These are phyloP conservation scores for Xyliphius kryptos DNA, from an alignment of 2,113 vertebrate species.

Conservation along the genomic window DNA sequence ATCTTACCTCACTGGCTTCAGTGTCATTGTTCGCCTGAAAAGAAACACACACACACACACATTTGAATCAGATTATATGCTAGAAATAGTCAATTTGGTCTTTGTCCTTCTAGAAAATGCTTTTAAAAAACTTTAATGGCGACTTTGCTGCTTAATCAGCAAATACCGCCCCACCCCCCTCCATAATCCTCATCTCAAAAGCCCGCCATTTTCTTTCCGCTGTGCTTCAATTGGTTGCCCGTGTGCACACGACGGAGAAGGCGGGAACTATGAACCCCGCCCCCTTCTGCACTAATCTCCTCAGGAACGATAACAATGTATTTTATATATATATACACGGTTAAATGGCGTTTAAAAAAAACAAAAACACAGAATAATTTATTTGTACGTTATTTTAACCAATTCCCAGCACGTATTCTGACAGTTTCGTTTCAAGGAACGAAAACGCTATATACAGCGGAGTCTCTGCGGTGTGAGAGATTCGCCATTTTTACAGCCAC, in stretches of 20 bases:
- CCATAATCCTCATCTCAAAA: slow-evolving; percentile 11
- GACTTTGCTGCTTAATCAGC: neutral
- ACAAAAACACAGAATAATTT: too few species aligned
- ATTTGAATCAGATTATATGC: too few species aligned
- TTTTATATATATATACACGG: too few species aligned
- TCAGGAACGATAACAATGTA: slow-evolving; percentile 55
- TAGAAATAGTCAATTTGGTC: too few species aligned
- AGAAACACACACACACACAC: too few species aligned
- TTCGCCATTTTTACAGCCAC: slow-evolving; percentile 62
- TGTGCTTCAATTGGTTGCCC: neutral
- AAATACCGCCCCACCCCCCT: too few species aligned
- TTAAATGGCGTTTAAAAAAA: too few species aligned
- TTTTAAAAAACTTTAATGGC: too few species aligned
- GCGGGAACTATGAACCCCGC: slow-evolving; percentile 52
- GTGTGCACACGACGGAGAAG: slow-evolving; percentile 20
- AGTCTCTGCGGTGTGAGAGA: slow-evolving; percentile 47
- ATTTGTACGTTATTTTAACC: too few species aligned
- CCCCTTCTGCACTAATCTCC: slow-evolving; percentile 51
- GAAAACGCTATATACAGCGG: slow-evolving; percentile 51
- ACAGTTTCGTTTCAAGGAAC: slow-evolving; percentile 15
- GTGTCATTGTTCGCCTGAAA: slow-evolving; percentile 47
- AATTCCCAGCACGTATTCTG: too few species aligned
- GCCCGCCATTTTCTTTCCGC: slow-evolving; percentile 16
- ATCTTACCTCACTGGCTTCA: slow-evolving; percentile 55
- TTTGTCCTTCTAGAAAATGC: too few species aligned